Evolutionary conservation across 2,113 vertebrate species (phyloP), one percentile per base, ranked within the genome.

Genomic region (Amia ocellicauda): DNA sequence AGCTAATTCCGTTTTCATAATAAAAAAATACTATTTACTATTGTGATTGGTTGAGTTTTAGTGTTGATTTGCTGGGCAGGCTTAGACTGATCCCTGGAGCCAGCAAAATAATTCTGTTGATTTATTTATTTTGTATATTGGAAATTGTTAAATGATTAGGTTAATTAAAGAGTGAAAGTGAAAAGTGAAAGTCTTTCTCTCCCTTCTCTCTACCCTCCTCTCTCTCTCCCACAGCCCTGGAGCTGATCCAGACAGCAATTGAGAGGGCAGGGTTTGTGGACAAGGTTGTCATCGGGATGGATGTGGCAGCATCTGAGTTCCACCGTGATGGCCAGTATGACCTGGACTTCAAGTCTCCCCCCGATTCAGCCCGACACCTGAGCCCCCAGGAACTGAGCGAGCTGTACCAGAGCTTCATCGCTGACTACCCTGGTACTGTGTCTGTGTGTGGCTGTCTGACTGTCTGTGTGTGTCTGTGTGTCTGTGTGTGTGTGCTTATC

Each of bases 221-320:
- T 10, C 2, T 71, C 29, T 54, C 60, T 19, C 13, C 24, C 45
- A 53, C 77, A 95, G 93, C 94, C 61, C 76, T 96, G 82, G 93
- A 96, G 80, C 86, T 96, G 67, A 89, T 96, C 62, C 94, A 96
- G 78, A 93, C 93, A 45, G 94, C 94, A 62, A 94, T 96, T 0
- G 93, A 95, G 71, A 93, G 94, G 71, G 93, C 94, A 0, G 93
- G 93, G 45, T 95, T 95, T 80, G 93, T 92, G 0, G 94, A 95
- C 67, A 96, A 94, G 81, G 92, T 96, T n/a, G 93, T 96, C 75
- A 93, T 96, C 0, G 94, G 94, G 19, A 96, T 96, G 93, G 94
- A 96, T 2, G 93, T 96, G 0, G 94, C 94, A 1, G 93, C 94
- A 42, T 96, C 93, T 0, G 94, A 96, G 78, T 95, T 96, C 80